These are phyloP conservation scores for Aspidapion aeneum DNA, from an alignment of 2,888 invertebrate genomes.

Conservation along the genomic window DNA sequence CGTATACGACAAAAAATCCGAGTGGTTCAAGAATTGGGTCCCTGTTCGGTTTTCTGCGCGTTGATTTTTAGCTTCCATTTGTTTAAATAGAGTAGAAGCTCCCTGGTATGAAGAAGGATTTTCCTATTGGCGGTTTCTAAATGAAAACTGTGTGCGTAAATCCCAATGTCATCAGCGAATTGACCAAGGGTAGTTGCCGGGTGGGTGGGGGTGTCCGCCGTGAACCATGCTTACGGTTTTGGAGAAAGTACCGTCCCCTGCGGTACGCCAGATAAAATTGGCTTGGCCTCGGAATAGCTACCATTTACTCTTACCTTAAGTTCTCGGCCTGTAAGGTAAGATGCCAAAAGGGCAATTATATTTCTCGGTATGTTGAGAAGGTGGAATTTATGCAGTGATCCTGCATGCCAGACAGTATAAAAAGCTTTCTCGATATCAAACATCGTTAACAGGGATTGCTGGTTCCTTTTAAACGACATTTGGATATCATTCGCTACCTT, in stretches of 20 bases:
- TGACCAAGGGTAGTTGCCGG: too few species aligned
- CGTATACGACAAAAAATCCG: too few species aligned
- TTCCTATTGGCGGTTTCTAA: neutral
- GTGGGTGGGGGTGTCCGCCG: slow-evolving; percentile 9
- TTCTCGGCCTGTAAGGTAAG: too few species aligned
- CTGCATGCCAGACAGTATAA: slow-evolving; percentile 7
- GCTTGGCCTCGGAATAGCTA: neutral
- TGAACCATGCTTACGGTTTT: slow-evolving; percentile 5
- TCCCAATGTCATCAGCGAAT: neutral
- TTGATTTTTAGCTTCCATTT: slow-evolving; percentile 12
- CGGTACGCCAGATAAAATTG: slow-evolving; percentile 4
- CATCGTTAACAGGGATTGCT: neutral
- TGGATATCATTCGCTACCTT: too few species aligned
- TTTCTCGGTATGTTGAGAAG: neutral
- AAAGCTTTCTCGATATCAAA: slow-evolving; percentile 8
- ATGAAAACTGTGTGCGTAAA: neutral
- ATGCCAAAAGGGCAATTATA: neutral
- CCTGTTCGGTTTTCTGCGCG: slow-evolving; percentile 1
- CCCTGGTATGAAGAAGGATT: neutral
- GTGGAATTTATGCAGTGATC: slow-evolving; percentile 1
- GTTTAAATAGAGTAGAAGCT: slow-evolving; percentile 2
- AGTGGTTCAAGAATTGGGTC: too few species aligned
- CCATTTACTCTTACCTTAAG: slow-evolving; percentile 1
- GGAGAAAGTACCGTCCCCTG: slow-evolving; percentile 13
- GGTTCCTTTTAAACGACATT: too few species aligned